Percentiles rank a stretch among this genome's conserved stretches.
Conservation (phyloP, 2,797 vertebrate genomes). For the Oreortyx pictus region DNA sequence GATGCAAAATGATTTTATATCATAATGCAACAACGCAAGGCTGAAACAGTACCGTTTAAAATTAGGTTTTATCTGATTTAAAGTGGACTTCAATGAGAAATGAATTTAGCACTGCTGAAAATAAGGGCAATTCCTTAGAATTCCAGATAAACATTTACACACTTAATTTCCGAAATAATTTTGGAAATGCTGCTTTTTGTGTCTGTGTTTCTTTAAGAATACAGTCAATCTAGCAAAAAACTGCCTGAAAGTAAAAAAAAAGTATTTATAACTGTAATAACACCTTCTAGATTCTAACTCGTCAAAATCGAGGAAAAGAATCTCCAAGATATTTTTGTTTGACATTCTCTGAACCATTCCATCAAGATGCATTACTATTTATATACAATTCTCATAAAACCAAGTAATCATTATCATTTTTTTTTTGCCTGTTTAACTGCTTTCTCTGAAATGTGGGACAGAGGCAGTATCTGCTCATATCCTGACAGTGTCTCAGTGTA, state of each 20-base stretch:
- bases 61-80: not conserved
- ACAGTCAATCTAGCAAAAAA: not conserved
- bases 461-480: not conserved
- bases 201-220: not conserved
- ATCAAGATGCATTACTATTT: not conserved
- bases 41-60: not conserved
- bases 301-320: not conserved
- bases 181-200: not conserved
- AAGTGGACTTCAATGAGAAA: not conserved
- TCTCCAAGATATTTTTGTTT: not conserved
- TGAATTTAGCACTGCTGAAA: not conserved
- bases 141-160: not conserved
- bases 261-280: not conserved
- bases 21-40: not conserved
- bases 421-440: not conserved
- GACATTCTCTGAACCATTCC: not conserved
- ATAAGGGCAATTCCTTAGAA: not conserved
- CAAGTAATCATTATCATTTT: not conserved
- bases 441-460: not conserved
- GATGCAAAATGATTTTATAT: not conserved
- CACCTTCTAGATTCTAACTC: not conserved
- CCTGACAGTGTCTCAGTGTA: not conserved
- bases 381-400: not conserved
- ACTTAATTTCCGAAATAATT: not conserved
- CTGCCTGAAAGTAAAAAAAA: not conserved